Base-by-base conservation (phyloP, 2,888 invertebrate species). In the Bellardia bayeri region DNA sequence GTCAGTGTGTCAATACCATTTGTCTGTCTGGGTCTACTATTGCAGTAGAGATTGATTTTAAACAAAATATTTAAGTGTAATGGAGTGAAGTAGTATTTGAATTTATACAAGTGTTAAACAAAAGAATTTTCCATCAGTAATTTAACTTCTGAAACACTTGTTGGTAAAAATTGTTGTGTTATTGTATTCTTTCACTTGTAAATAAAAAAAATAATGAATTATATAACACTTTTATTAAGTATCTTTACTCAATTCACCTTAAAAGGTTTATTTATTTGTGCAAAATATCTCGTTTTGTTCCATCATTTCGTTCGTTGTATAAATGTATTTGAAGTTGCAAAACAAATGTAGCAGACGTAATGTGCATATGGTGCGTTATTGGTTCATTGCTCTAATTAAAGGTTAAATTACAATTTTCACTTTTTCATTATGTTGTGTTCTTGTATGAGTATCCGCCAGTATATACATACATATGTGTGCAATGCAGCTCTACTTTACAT, bases 331-430 rank as follows among this genome's bases (percentile, higher is more conserved):
- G 11, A 3, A 42, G 63, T 14, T 33, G 63, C 13, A 30, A 68
- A 68, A 69, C 33, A 69, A 79, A 16, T 69, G 56, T 40, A 51
- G 37, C 71, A 80, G 71, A 69, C 61, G 49, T 56, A 68, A 75
- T 75, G 58, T 75, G 89, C 90, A 91, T 90, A 89, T 88, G 89
- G 86, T 89, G 80, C 89, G 86, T 89, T 85, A 89, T 89, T 91
- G 91, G 92, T 91, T 91, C 91, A 91, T 91, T 89, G 92, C 90
- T 91, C 92, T 91, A 91, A 91, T 91, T 92, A 91, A 91, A 91
- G 92, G 90, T 91, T 90, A 91, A 89, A 91, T 88, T 87, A 85
- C 83, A 86, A 72, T 88, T 85, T 87, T 79, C 82, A 85, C 76
- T 82, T 82, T 54, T 69, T 72, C 42, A 51, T 58, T 58, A 16